phyloP scores from a whole-genome alignment of 2,888 invertebrate genomes.

The Noctua janthina region DNA sequence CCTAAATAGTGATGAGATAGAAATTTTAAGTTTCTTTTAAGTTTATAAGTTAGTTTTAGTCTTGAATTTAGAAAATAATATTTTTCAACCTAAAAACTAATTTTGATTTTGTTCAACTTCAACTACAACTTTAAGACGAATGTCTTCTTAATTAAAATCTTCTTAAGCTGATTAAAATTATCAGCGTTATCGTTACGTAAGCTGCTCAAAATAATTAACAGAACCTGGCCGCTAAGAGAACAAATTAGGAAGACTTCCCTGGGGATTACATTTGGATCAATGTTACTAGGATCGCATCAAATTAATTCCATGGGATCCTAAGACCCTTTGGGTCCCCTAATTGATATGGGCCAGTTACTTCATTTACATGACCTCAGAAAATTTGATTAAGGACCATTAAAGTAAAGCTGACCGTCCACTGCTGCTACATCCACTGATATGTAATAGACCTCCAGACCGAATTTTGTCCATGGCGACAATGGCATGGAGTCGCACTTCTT shows the following conservation, averaged over 20 bases:
- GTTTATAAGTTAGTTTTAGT: constrained; percentile 19
- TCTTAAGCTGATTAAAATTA: constrained; percentile 26
- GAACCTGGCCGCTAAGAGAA: constrained; percentile 39
- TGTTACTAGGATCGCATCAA: constrained; percentile 46
- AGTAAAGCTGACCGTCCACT: neutral
- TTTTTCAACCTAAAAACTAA: neutral
- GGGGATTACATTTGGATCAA: constrained; percentile 58
- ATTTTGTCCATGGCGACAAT: neutral
- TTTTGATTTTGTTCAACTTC: constrained; percentile 4
- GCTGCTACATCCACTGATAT: neutral
- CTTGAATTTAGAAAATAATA: constrained; percentile 13
- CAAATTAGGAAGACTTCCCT: constrained; percentile 52
- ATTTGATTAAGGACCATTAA: constrained; percentile 54
- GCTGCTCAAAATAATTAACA: constrained; percentile 48
- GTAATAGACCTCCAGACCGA: neutral
- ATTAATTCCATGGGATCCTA: constrained; percentile 53
- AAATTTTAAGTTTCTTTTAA: constrained; percentile 20
- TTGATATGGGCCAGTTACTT: constrained; percentile 56
- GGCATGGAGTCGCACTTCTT: neutral
- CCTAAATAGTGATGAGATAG: constrained; percentile 44
- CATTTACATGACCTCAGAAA: constrained; percentile 56
- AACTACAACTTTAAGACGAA: neutral
- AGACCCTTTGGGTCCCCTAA: constrained; percentile 45
- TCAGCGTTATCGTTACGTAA: neutral
- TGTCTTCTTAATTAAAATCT: constrained; percentile 14